Evolutionary conservation across 2,797 vertebrate genomes (phyloP).

Genomic region (Danionella dracula): DNA sequence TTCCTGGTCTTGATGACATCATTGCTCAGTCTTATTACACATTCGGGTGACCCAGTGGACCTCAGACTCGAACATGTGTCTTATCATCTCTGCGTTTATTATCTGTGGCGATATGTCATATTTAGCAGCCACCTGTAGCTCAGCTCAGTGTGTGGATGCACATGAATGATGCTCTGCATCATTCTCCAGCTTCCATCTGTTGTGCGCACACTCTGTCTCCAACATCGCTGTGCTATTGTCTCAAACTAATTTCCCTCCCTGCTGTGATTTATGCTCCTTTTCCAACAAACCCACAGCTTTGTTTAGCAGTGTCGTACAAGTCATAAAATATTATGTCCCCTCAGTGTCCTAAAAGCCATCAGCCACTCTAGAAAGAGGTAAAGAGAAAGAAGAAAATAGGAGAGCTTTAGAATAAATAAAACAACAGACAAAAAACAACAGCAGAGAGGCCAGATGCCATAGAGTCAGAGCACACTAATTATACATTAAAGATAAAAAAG

Average conservation of each 20-base stretch:
- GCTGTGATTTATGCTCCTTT: slow-evolving; percentile 13
- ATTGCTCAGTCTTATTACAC: not conserved
- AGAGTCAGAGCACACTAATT: slow-evolving; percentile 2
- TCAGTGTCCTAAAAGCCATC: slow-evolving; percentile 6
- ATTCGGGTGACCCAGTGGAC: not conserved
- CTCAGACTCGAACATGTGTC: not conserved
- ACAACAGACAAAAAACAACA: slow-evolving; percentile 5
- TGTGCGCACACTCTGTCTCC: not conserved
- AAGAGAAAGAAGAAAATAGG: not conserved
- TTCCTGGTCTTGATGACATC: not conserved
- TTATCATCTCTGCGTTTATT: slow-evolving; percentile 7
- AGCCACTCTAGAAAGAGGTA: not conserved
- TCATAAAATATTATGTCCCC: slow-evolving; percentile 7
- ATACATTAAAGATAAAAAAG: not conserved
- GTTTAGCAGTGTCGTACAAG: slow-evolving; percentile 1
- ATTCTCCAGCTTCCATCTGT: slow-evolving; percentile 21
- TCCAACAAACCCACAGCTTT: not conserved
- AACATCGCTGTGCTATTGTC: not conserved
- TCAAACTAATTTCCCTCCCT: not conserved
- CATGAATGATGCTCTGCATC: slow-evolving; percentile 4
- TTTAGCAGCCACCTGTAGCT: slow-evolving; percentile 20
- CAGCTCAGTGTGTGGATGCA: slow-evolving; percentile 15
- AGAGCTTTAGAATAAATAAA: not conserved
- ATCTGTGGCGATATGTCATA: slow-evolving; percentile 14
- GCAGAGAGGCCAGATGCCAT: slow-evolving; percentile 8